Evolutionary conservation across 2,797 vertebrate genomes (phyloP).

Genomic region (Apodemus agrarius): DNA sequence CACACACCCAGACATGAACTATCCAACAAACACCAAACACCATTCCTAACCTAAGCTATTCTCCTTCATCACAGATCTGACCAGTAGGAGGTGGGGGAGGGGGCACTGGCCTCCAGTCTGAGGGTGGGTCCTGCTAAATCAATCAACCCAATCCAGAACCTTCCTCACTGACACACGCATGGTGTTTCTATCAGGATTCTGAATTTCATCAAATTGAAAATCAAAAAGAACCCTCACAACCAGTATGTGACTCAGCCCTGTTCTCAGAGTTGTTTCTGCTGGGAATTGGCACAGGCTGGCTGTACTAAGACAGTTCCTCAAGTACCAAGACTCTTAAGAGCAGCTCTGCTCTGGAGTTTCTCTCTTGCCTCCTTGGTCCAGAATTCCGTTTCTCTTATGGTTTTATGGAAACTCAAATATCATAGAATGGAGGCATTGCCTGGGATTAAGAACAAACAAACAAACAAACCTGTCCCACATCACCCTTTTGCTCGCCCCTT

Average conservation of each 20-base stretch:
- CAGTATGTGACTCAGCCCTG: neutral
- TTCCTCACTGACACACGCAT: neutral
- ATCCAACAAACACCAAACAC: too few relatives aligned
- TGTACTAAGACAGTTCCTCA: neutral
- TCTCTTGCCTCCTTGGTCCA: neutral
- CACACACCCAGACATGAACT: too few relatives aligned
- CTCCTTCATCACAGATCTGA: too few relatives aligned
- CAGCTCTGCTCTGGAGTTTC: too few relatives aligned
- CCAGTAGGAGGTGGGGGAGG: too few relatives aligned
- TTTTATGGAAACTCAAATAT: neutral
- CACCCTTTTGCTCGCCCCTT: neutral
- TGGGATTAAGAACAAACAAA: neutral
- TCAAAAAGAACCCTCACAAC: neutral
- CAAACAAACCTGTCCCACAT: neutral
- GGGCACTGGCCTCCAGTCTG: too few relatives aligned
- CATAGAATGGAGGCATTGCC: neutral
- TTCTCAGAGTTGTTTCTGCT: neutral
- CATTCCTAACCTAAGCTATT: too few relatives aligned
- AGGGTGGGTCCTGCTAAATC: neutral
- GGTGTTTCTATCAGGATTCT: neutral
- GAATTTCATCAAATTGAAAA: too few relatives aligned
- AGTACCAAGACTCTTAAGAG: neutral
- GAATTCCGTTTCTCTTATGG: neutral
- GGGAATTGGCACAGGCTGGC: fast-evolving
- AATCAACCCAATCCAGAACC: neutral